Conservation (phyloP, 2,797 vertebrate species). For the Squalus acanthias region DNA sequence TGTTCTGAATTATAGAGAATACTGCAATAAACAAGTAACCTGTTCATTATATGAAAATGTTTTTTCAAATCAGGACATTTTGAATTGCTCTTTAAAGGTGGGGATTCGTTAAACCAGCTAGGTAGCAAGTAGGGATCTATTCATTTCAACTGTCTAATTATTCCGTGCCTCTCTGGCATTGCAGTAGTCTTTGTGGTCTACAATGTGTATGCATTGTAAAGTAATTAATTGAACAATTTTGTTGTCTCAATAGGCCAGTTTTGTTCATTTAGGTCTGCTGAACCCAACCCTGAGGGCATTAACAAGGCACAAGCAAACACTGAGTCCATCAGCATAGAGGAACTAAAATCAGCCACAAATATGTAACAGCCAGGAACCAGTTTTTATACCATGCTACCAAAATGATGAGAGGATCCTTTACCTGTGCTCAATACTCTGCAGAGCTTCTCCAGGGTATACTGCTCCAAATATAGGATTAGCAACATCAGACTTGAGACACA, state of each 20-base stretch:
- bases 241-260: not conserved
- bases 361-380: not conserved
- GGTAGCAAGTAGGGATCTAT: not conserved
- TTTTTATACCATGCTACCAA: not conserved
- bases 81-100: not conserved
- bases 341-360: not conserved
- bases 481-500: no score
- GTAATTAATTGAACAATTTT: not conserved
- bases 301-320: not conserved
- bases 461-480: not conserved
- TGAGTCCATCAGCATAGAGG: not conserved
- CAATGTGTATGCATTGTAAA: not conserved
- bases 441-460: not conserved
- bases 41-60: not conserved
- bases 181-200: not conserved
- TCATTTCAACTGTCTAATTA: not conserved
- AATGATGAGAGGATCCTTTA: not conserved
- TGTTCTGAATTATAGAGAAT: not conserved
- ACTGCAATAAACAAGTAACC: not conserved
- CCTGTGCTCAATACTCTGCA: not conserved
- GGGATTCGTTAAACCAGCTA: not conserved
- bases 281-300: not conserved
- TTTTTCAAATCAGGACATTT: not conserved
- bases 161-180: not conserved
- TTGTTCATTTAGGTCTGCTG: not conserved